Evolutionary conservation across 2,888 invertebrate species (phyloP), one percentile per base, ranked within the genome.

Genomic region (Phortica okadai): DNA sequence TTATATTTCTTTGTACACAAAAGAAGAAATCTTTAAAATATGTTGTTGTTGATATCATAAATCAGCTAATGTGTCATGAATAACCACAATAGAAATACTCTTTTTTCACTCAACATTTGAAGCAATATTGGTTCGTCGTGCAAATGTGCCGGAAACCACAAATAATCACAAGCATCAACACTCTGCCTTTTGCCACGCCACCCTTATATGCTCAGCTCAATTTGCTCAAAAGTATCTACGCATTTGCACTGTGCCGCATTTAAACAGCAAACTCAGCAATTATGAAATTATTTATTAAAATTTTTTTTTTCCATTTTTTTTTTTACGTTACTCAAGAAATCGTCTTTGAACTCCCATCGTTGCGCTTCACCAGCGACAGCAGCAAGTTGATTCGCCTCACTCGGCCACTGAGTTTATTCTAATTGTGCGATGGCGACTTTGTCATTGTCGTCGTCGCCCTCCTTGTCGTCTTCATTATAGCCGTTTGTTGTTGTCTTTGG

Each of bases 281-380:
- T 88, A 89, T 84, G 87, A 89, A 83, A 89, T 88, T 88, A 88
- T 88, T 89, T 87, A 89, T 86, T 89, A 89, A 86, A 11, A 58
- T 58, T 25, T 58, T 58, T 73, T 33, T 73, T 33, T 54, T 44
- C 45, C n/a, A n/a, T n/a, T 1, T 56, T 73, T 58, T 58, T 33
- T 58, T 73, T 73, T 58, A 0, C 33, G 25, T 56, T 54, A 10
- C 56, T 54, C 50, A 14, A 50, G 50, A 50, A 50, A 50, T 50
- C 50, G 10, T 50, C 50, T 50, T 50, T 50, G 50, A 50, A 50
- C 14, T 8, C 10, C 50, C 50, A 50, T 50, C 50, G 50, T 50
- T 14, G 50, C 50, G 14, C 50, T 50, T 10, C 62, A 25, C 7
- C 62, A 25, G 25, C 6, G 10, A 21, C 25, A n/a, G 7, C 58